Evolutionary conservation across 2,888 invertebrate genomes (phyloP), one percentile per base, ranked within the genome.

Genomic region (Eupeodes luniger): DNA sequence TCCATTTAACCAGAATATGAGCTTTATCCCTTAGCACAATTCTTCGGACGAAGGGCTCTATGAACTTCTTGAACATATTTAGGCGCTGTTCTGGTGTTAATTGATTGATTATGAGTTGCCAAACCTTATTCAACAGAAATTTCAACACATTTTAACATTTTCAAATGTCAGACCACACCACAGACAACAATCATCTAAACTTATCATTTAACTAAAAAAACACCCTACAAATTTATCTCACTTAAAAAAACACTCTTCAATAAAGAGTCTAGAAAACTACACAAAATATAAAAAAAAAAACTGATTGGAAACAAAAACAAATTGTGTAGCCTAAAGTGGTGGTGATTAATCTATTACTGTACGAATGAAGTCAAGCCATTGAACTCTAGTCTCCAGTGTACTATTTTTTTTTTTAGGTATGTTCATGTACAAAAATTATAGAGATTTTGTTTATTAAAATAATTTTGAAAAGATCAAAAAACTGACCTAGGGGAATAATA

Each of bases 321-420:
- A 66, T 10, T 10, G 16, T 49, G 49, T 66, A 34, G 66, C 66
- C 67, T 34, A 9, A 34, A 67, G 67, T 67, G 67, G 10, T 67
- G 67, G n/a, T 67, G 51, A 67, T 67, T 67, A 67, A 67, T 67
- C 14, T 19, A 64, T 47, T 19, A 11, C 7, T n/a, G 3, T 53
- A 40, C 11, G 40, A 51, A 67, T 36, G 16, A 51, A 36, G 7
- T 5, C 10, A 44, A 53, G 67, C 5, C 49, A 53, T 67, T 67
- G 67, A 67, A 67, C 67, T 51, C 67, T n/a, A 27, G n/a, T 36
- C 67, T 51, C 67, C n/a, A 27, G n/a, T 36, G 12, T 67, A 51
- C 14, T n/a, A 49, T 27, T 27, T 27, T 27, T 27, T 27, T 49
- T 49, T 64, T 9, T 51, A 36, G 10, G 49, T 27, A 27, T n/a